phyloP scores from a whole-genome alignment of 2,888 invertebrate species.

The Drosophila peninsularis region DNA sequence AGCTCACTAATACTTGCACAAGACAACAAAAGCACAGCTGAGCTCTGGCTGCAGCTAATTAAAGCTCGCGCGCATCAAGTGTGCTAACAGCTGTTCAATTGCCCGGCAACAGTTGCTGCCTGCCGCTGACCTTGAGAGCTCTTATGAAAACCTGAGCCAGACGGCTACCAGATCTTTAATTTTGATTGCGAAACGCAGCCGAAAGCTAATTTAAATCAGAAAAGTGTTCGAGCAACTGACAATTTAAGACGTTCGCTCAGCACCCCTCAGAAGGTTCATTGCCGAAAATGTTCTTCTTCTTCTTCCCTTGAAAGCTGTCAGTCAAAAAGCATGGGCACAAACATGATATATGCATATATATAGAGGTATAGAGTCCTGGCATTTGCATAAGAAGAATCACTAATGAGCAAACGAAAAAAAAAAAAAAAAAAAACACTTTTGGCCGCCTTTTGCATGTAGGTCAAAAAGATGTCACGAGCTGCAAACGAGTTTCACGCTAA shows the following conservation, averaged over 20 bases:
- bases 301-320: constrained; percentile 59
- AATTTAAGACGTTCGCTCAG: constrained; percentile 41
- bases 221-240: constrained; percentile 78
- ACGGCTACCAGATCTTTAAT: constrained; percentile 36
- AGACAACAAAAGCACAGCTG: not conserved
- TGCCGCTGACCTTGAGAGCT: constrained; percentile 51
- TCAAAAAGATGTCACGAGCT: constrained; percentile 57
- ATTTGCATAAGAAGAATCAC: constrained; percentile 68
- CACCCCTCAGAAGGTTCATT: constrained; percentile 32
- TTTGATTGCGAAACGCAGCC: constrained; percentile 49
- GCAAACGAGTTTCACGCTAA: constrained; percentile 66
- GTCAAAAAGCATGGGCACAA: constrained; percentile 58
- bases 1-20: not conserved
- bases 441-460: constrained; percentile 55
- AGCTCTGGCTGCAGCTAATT: not conserved
- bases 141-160: constrained; percentile 15
- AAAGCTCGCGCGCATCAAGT: constrained; percentile 19
- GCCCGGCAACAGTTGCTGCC: constrained; percentile 36
- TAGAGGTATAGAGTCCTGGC: constrained; percentile 9
- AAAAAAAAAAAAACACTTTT: constrained; percentile 41
- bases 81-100: constrained; percentile 34
- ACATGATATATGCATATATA: constrained; percentile 36
- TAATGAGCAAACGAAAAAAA: constrained; percentile 51
- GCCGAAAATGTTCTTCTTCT: constrained; percentile 51
- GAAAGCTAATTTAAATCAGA: constrained; percentile 76